Conservation (phyloP, 2,113 vertebrate genomes). For the Ovis canadensis region DNA sequence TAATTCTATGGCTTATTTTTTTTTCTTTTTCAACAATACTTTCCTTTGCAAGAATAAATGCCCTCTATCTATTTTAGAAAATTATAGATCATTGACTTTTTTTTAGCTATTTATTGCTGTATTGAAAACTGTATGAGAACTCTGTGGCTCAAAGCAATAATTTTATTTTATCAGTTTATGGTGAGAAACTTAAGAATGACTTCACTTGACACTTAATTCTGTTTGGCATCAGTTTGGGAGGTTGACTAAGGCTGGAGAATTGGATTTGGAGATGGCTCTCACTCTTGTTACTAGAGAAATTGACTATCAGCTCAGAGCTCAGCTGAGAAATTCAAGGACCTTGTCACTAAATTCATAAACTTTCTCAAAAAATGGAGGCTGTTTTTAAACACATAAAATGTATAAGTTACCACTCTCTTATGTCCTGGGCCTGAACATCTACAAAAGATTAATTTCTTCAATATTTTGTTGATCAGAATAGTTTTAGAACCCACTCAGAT, state of each 20-base stretch:
- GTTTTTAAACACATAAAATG: neutral
- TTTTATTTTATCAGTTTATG: neutral
- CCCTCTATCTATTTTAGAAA: neutral
- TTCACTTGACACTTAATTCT: neutral
- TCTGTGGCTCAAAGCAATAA: neutral
- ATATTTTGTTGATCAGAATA: neutral
- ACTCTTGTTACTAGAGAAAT: neutral
- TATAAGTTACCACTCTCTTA: neutral
- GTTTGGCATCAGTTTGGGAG: neutral
- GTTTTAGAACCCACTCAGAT: neutral
- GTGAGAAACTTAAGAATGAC: neutral
- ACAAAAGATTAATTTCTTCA: neutral
- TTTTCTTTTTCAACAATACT: neutral
- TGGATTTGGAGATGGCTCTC: neutral
- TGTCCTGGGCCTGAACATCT: neutral
- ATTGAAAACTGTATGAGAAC: neutral
- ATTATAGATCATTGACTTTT: neutral
- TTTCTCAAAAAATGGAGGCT: neutral
- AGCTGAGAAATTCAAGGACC: neutral
- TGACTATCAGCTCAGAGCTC: neutral
- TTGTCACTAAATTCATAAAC: neutral
- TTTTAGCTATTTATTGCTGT: neutral
- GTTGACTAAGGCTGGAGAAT: neutral
- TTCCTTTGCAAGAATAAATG: neutral
- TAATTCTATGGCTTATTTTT: neutral